Evolutionary conservation across 2,888 invertebrate genomes (phyloP).

Genomic region (Drosophila rubida): DNA sequence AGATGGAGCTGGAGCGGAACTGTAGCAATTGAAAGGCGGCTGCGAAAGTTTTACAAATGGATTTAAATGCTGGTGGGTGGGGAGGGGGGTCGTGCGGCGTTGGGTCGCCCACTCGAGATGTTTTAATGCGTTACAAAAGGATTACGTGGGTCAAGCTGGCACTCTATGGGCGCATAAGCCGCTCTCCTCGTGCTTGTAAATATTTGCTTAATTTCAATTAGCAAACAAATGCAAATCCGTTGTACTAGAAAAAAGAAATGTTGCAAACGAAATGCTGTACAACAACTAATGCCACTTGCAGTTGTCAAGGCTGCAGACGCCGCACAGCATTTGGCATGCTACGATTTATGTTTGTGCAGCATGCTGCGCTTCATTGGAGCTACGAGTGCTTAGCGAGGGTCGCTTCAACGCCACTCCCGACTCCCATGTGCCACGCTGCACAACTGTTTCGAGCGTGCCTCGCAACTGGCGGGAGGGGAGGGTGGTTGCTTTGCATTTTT

Average conservation of each 20-base stretch:
- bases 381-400: conserved; percentile 33
- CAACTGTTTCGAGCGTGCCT: too few species aligned
- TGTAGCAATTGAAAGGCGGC: conserved; percentile 62
- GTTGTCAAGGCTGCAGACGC: conserved; percentile 77
- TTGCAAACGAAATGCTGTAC: conserved; percentile 43
- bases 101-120: conserved; percentile 14
- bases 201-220: conserved; percentile 82
- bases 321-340: conserved; percentile 25
- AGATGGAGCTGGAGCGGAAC: too few species aligned
- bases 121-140: conserved; percentile 83
- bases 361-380: conserved; percentile 38
- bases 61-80: conserved; percentile 71
- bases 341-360: conserved; percentile 40
- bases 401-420: too few species aligned
- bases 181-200: conserved; percentile 48
- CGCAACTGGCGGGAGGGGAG: too few species aligned
- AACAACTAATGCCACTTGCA: conserved; percentile 78
- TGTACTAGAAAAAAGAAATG: conserved; percentile 66
- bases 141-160: conserved; percentile 82
- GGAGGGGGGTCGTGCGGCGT: too few species aligned
- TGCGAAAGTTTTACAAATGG: conserved; percentile 77
- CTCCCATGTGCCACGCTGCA: too few species aligned
- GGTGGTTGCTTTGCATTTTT: conserved; percentile 52
- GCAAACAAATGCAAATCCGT: conserved; percentile 75
- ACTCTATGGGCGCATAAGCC: not conserved